Evolutionary conservation across 2,797 vertebrate genomes (phyloP), one percentile per base, ranked within the genome.

Genomic region (Netta rufina): DNA sequence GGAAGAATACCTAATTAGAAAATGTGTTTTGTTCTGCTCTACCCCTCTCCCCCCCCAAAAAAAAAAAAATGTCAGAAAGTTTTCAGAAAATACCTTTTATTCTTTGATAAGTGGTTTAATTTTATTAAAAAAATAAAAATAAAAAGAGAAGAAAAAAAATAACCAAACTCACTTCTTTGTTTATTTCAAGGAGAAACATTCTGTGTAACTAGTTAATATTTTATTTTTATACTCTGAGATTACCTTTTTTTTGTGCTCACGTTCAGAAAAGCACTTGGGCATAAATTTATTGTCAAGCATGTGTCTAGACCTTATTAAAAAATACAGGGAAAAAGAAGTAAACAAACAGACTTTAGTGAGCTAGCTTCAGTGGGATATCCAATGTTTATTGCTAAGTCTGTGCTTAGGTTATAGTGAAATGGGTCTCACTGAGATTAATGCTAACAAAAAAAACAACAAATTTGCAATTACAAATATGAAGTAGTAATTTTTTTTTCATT

Each of bases 41-140:
- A 22, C 47, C 47, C 10, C 45, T 47, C 6, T 10, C 1, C 2
- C 3, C 8, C 7, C 1, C 17, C 1, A 36, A 36, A 36, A 3
- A 22, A 43, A 45, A 73, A 33, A 54, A 62, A 53, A 53, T 60
- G 20, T 36, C n/a, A 67, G 13, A 25, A 20, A 32, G 1, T 9
- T 36, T 36, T 36, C 36, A 36, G 36, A 36, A 36, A 36, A 36
- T 36, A 36, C 36, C 36, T 36, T 36, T 36, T 36, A 36, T 36
- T 36, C 36, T 36, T 9, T 36, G 36, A 36, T 58, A 16, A 8
- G 9, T 5, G 13, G 2, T 45, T 87, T 61, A 7, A 32, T 67
- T 82, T 81, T 80, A 33, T 71, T 84, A 16, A 53, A 53, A 53
- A 61, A 6, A 36, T 36, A 36, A 36, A 28, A 39, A 12, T 39